Evolutionary conservation across 2,113 vertebrate genomes (phyloP).

Genomic region (Thymallus thymallus): DNA sequence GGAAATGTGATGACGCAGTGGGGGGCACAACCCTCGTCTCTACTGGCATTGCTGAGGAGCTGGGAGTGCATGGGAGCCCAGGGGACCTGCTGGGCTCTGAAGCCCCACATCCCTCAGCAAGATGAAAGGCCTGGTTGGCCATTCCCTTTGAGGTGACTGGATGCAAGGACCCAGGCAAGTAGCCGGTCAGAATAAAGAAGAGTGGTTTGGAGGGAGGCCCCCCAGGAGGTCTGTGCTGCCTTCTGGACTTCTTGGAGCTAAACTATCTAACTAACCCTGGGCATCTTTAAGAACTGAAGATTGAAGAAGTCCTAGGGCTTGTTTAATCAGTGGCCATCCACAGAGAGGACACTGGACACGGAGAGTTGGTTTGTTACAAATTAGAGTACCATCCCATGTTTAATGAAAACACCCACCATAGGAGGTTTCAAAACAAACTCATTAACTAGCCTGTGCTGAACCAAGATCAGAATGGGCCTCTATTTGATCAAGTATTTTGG

Average conservation of each 20-base stretch:
- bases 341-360: slow-evolving; percentile 24
- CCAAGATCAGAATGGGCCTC: slow-evolving; percentile 47
- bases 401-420: slow-evolving; percentile 18
- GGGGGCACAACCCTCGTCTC: slow-evolving; percentile 52
- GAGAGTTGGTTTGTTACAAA: slow-evolving; percentile 21
- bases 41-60: slow-evolving; percentile 50
- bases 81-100: slow-evolving; percentile 38
- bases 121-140: slow-evolving; percentile 71
- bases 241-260: slow-evolving; percentile 42
- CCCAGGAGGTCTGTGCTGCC: slow-evolving; percentile 21
- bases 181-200: slow-evolving; percentile 68
- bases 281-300: slow-evolving; percentile 36
- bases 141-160: slow-evolving; percentile 73
- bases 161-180: slow-evolving; percentile 59
- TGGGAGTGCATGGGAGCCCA: slow-evolving; percentile 46
- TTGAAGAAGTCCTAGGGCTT: slow-evolving; percentile 23
- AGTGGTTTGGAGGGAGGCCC: slow-evolving; percentile 51
- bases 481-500: slow-evolving; percentile 48
- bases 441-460: slow-evolving; percentile 39
- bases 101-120: slow-evolving; percentile 48
- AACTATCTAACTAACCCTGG: slow-evolving; percentile 4
- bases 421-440: slow-evolving; percentile 43
- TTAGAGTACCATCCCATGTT: slow-evolving; percentile 26
- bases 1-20: slow-evolving; percentile 52
- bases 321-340: slow-evolving; percentile 57